A percentile compares a stretch with the other conserved stretches of the same genome.
Evolutionary conservation across 2,888 invertebrate genomes (phyloP).

Genomic region (Dolomedes plantarius): DNA sequence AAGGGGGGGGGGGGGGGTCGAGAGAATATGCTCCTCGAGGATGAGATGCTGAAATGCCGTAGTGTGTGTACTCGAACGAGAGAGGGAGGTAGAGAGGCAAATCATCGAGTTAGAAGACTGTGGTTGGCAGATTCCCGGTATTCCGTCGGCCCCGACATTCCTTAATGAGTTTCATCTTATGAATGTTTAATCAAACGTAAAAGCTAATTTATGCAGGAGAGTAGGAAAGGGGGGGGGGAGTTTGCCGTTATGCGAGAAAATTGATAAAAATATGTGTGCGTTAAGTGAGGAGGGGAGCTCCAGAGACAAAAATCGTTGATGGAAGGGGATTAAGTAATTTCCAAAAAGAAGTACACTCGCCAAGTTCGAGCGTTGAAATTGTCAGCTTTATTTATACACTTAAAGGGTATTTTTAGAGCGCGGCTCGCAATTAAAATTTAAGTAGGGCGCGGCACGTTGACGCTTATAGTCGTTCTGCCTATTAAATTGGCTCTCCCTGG

Average conservation of each 20-base stretch:
- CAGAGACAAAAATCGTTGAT: neutral
- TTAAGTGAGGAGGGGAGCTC: neutral
- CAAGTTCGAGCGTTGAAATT: too few species aligned
- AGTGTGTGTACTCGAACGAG: too few species aligned
- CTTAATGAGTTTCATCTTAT: slow-evolving; percentile 4
- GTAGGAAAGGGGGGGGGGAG: neutral
- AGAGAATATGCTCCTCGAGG: neutral
- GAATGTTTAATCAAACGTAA: neutral
- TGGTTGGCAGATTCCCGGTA: neutral
- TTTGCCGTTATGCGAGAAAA: neutral
- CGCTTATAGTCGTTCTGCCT: too few species aligned
- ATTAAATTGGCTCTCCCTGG: too few species aligned
- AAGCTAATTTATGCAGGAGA: neutral
- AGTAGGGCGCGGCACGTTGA: too few species aligned
- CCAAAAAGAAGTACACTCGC: too few species aligned
- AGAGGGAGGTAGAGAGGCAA: neutral
- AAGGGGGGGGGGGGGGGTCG: neutral
- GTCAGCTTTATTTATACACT: too few species aligned
- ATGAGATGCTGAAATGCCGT: neutral
- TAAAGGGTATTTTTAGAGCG: too few species aligned
- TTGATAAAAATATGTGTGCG: slow-evolving; percentile 1
- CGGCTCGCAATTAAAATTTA: too few species aligned
- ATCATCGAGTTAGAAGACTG: neutral
- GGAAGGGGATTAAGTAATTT: neutral
- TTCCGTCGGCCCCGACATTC: too few species aligned